Evolutionary conservation across 1,140 invertebrate genomes (phyloP).

Genomic region (Zeugodacus cucurbitae): DNA sequence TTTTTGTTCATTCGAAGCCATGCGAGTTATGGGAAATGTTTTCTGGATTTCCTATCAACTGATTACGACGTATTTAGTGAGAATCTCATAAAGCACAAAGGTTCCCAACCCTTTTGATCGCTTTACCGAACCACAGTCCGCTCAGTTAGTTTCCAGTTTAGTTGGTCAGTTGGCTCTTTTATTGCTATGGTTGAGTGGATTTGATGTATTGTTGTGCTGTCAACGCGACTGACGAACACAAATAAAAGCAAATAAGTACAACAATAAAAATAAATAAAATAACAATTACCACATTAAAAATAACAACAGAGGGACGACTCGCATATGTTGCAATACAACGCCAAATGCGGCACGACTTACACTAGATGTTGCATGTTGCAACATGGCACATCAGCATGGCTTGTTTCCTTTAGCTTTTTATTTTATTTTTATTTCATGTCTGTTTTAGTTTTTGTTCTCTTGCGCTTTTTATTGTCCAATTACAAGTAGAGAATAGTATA

Average conservation of each 20-base stretch:
- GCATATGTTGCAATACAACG: background rate
- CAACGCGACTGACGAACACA: background rate
- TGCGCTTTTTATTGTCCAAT: background rate
- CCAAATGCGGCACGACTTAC: background rate
- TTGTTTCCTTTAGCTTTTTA: background rate
- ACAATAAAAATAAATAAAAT: background rate
- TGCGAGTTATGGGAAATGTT: background rate
- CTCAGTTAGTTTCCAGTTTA: background rate
- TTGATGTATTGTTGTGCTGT: background rate
- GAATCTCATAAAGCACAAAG: background rate
- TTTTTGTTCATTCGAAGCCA: background rate
- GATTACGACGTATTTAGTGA: background rate
- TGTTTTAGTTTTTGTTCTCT: background rate
- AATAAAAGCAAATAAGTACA: background rate
- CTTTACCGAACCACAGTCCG: background rate
- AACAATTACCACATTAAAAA: background rate
- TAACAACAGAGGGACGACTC: background rate
- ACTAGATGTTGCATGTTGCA: background rate
- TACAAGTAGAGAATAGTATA: background rate
- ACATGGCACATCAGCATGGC: background rate
- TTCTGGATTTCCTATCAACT: background rate
- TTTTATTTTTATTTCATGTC: background rate
- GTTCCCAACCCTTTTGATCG: background rate
- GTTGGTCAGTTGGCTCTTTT: background rate
- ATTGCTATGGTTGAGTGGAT: background rate